Base-by-base conservation (phyloP, 2,113 vertebrate species). In the Takifugu flavidus region DNA sequence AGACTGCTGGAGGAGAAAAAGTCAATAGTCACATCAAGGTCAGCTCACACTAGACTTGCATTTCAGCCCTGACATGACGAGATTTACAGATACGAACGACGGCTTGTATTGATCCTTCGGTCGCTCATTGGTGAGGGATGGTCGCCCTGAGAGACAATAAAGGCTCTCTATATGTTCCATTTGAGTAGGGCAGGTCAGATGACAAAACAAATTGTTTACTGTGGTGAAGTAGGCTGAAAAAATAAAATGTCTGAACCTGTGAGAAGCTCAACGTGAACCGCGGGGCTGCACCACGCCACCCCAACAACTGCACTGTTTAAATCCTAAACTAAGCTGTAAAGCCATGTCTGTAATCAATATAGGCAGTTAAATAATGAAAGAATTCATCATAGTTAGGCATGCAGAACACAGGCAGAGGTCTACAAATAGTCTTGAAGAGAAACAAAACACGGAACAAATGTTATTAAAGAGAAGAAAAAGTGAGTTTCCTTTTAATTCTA, bases 1-100 rank as follows among this genome's bases (percentile, higher is more conserved):
- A 74, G 52, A 62, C 6, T 59, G 64, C 60, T 20, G 56, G 26
- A 60, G 56, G 62, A 25, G 6, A 47, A 53, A 59, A 34, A 69
- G 77, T 83, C 80, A 49, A 86, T 85, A 82, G 20, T 53, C 59
- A 66, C 73, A 79, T 64, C 63, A 83, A 76, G 66, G 71, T 67
- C 75, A 70, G 70, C 58, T n/a, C 49, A 58, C 53, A 58, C 4
- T 61, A 39, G 70, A 61, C 51, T 63, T 51, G 65, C 59, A 64
- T 31, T 58, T 56, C 51, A 67, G 13, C 42, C 55, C 26, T 56
- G 49, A 66, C 51, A 54, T 25, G 43, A 70, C 3, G 13, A 14
- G 50, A 14, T 20, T 34, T 59, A 13, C 44, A 65, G 54, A 70
- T 58, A 54, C 63, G 20, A 74, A 44, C 57, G 39, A 67, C 45